phyloP scores from a whole-genome alignment of 2,888 invertebrate genomes.

The Ophion ellenae region DNA sequence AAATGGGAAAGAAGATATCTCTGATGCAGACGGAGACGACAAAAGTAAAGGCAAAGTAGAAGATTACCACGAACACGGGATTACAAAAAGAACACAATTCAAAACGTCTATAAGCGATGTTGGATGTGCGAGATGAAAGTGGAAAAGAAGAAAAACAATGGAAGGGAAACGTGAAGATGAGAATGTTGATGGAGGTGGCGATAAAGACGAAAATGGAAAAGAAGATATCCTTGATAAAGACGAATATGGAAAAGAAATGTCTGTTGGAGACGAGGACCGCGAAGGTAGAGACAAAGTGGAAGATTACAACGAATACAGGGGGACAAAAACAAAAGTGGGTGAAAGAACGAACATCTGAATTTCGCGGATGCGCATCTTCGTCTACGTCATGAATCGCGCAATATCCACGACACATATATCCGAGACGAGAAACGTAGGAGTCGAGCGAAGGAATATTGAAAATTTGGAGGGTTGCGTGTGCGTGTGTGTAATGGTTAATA shows the following conservation, averaged over 20 bases:
- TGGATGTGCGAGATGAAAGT: background rate
- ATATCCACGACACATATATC: slow-evolving; percentile 54
- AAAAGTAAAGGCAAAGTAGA: too few relatives aligned
- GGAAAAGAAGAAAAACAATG: background rate
- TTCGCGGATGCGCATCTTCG: slow-evolving; percentile 39
- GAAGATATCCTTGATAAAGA: background rate
- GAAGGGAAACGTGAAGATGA: background rate
- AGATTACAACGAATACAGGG: background rate
- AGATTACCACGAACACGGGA: too few relatives aligned
- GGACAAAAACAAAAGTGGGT: background rate
- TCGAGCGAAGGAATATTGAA: slow-evolving; percentile 52
- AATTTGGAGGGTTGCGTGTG: slow-evolving; percentile 36
- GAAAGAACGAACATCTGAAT: slow-evolving; percentile 28
- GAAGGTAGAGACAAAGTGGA: background rate
- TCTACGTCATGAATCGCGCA: slow-evolving; percentile 51
- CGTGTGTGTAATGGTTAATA: slow-evolving; percentile 36
- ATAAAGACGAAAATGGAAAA: background rate
- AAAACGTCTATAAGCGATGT: background rate
- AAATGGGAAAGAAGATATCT: too few relatives aligned
- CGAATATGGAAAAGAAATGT: background rate
- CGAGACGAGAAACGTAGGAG: slow-evolving; percentile 65
- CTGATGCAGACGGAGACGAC: too few relatives aligned
- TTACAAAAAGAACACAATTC: too few relatives aligned
- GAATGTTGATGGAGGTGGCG: background rate
- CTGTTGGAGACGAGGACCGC: background rate